A percentile compares a stretch with the other conserved stretches of the same genome.
Conservation (phyloP, 35 echinoderm and acorn worm species). For the Heliocidaris tuberculata region DNA sequence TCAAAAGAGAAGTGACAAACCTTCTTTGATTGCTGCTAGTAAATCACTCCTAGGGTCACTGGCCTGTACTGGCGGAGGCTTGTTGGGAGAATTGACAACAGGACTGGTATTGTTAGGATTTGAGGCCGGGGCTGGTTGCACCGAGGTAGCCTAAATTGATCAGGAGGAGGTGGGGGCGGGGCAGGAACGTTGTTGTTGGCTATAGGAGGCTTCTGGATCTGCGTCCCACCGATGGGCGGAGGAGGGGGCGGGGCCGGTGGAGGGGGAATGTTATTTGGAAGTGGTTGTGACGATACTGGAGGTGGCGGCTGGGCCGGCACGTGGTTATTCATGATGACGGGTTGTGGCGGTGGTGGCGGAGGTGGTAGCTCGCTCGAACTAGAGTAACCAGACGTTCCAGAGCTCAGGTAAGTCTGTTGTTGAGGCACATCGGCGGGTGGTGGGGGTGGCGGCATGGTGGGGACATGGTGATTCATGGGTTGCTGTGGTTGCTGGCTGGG, state of each 20-base stretch:
- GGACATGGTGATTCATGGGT: constrained; percentile 1
- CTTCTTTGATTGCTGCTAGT: constrained; percentile 79
- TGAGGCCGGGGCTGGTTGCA: constrained; percentile 43
- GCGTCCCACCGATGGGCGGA: constrained; percentile 44
- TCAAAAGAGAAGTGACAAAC: constrained; percentile 9
- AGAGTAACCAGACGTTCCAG: constrained; percentile 27
- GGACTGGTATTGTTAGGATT: constrained; percentile 6
- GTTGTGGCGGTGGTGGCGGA: constrained; percentile 62
- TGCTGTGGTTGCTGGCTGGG: not conserved
- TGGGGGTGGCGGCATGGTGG: constrained; percentile 43
- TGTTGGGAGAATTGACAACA: constrained; percentile 19
- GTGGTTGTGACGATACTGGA: constrained; percentile 14
- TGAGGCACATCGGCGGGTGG: constrained; percentile 48
- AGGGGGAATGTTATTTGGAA: constrained; percentile 50
- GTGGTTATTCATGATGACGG: constrained; percentile 46
- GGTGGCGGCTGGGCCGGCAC: constrained; percentile 35
- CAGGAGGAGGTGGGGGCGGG: constrained; percentile 54
- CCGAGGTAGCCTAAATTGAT: constrained; percentile 39
- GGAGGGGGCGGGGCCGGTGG: constrained; percentile 55
- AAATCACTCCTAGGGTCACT: constrained; percentile 73
- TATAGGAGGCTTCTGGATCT: not conserved
- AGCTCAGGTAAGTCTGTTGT: constrained; percentile 27
- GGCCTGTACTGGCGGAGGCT: constrained; percentile 46
- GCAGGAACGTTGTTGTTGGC: constrained; percentile 25
- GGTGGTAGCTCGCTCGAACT: constrained; percentile 41